These are phyloP conservation scores for Drosophila ohnishii DNA, from an alignment of 1,140 invertebrate genomes.

Conservation along the genomic window DNA sequence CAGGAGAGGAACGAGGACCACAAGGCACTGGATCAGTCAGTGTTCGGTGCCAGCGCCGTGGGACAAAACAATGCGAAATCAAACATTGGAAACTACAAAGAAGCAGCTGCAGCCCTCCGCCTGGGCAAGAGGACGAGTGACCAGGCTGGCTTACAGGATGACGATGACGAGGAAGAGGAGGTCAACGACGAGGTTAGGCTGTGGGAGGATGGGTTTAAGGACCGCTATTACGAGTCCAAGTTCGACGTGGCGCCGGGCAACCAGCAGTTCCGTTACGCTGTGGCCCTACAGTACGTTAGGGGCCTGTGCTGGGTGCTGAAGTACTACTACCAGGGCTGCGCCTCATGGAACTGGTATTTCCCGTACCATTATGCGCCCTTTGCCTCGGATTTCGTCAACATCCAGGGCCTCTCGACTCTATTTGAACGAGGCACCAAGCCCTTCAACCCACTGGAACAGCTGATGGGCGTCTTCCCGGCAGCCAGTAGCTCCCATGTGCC, in stretches of 20 bases:
- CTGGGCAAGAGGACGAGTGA: slow-evolving; percentile 82
- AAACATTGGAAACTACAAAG: slow-evolving; percentile 85
- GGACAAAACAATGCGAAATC: slow-evolving; percentile 83
- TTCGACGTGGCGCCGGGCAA: slow-evolving; percentile 94
- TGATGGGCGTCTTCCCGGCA: slow-evolving; percentile 99
- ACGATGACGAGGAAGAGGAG: slow-evolving; percentile 85
- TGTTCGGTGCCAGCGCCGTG: slow-evolving; percentile 89
- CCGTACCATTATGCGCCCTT: slow-evolving; percentile 99
- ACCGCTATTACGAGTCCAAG: slow-evolving; percentile 98
- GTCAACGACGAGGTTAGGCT: slow-evolving; percentile 97
- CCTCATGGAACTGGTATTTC: slow-evolving; percentile 99
- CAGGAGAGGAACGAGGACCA: slow-evolving; percentile 73
- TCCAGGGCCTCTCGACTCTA: slow-evolving; percentile 91
- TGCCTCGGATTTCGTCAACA: slow-evolving; percentile 98
- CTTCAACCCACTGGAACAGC: slow-evolving; percentile 98
- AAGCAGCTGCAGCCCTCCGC: slow-evolving; percentile 88
- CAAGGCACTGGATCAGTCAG: slow-evolving; percentile 80
- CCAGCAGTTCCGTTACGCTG: slow-evolving; percentile 93
- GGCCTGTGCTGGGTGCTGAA: slow-evolving; percentile 99
- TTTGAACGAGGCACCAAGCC: slow-evolving; percentile 95
- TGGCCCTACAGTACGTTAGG: slow-evolving; percentile 96
- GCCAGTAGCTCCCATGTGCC: slow-evolving; percentile 97
- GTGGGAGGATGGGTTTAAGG: slow-evolving; percentile 99
- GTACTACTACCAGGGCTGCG: slow-evolving; percentile 99
- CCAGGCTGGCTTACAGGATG: slow-evolving; percentile 66